A percentile compares a stretch with the other conserved stretches of the same genome.
These are phyloP conservation scores for Sisyra nigra DNA, from an alignment of 2,888 invertebrate genomes.

Conservation along the genomic window DNA sequence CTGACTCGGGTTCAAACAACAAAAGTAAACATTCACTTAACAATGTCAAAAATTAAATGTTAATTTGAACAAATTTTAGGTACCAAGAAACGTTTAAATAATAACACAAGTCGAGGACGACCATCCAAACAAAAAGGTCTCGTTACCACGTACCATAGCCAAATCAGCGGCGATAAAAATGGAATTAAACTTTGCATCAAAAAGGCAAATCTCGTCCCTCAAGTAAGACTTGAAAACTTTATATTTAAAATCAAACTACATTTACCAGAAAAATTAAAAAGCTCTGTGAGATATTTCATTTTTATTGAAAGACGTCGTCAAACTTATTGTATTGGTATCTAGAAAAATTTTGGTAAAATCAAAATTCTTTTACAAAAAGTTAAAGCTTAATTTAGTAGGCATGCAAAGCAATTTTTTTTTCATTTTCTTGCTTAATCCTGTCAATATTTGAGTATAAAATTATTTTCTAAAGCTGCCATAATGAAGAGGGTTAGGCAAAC, in stretches of 20 bases:
- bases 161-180: slow-evolving; percentile 46
- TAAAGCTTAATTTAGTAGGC: no score
- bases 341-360: no score
- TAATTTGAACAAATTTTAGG: slow-evolving; percentile 3
- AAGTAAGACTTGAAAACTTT: slow-evolving; percentile 14
- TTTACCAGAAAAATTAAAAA: neutral
- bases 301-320: no score
- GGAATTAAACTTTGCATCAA: slow-evolving; percentile 53
- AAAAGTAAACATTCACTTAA: neutral
- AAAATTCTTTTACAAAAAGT: no score
- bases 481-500: no score
- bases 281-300: no score
- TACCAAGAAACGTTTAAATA: slow-evolving; percentile 6
- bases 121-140: slow-evolving; percentile 29
- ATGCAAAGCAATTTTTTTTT: no score
- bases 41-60: neutral
- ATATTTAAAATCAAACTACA: neutral
- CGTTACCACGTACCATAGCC: slow-evolving; percentile 39
- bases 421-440: no score
- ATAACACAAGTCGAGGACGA: slow-evolving; percentile 22
- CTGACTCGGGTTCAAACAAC: neutral
- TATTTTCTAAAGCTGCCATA: no score
- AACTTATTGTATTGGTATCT: no score
- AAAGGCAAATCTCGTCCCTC: slow-evolving; percentile 33
- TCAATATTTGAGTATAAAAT: no score